Evolutionary conservation across 2,888 invertebrate genomes (phyloP).

Genomic region (Phragmatobia fuliginosa): DNA sequence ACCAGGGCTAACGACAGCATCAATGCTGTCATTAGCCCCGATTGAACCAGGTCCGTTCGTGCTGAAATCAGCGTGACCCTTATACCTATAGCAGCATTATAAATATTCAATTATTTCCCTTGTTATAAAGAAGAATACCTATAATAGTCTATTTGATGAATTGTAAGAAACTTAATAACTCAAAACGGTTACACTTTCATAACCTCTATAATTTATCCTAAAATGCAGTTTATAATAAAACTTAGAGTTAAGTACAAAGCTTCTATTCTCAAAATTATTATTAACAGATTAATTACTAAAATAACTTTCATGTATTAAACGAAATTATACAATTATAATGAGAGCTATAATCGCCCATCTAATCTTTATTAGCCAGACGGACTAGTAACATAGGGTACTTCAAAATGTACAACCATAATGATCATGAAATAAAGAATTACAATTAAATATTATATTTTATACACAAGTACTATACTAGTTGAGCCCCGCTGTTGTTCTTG

Average conservation of each 20-base stretch:
- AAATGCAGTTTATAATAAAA: background rate
- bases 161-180: background rate
- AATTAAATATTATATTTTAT: conserved; percentile 1
- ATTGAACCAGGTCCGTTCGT: too few species aligned
- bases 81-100: too few species aligned
- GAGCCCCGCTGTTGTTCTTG: too few species aligned
- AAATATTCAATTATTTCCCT: too few species aligned
- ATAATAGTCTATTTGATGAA: background rate
- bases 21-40: too few species aligned
- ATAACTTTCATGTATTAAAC: conserved; percentile 6
- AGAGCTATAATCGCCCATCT: conserved; percentile 9
- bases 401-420: conserved; percentile 10
- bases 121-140: background rate
- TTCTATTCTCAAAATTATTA: conserved; percentile 6
- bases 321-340: conserved; percentile 21
- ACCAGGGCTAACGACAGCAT: too few species aligned
- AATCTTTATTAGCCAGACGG: conserved; percentile 15
- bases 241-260: background rate
- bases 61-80: too few species aligned
- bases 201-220: background rate
- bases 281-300: conserved; percentile 10
- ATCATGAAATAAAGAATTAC: conserved; percentile 3
- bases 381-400: background rate
- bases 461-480: too few species aligned
- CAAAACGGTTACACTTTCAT: background rate